Conservation (phyloP, 1,140 invertebrate genomes). For the Magallana ariakensis region DNA sequence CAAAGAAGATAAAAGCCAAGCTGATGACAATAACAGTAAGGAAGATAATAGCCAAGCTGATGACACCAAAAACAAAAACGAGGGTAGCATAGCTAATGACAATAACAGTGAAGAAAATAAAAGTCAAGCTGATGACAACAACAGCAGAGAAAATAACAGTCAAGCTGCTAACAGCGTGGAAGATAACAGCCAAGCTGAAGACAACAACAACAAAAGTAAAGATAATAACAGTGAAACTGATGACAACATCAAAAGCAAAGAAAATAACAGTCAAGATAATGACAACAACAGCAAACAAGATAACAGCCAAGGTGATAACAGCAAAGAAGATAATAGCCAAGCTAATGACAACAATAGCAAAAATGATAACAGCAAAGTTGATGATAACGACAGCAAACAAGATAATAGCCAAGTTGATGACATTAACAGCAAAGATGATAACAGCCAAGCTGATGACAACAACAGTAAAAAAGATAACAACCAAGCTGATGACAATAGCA, state of each 20-base stretch:
- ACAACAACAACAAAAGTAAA: slow-evolving; percentile 1
- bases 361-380: background rate
- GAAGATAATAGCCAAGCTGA: background rate
- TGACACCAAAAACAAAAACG: background rate
- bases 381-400: background rate
- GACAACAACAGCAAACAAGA: too few species aligned
- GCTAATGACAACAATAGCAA: background rate
- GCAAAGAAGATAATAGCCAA: background rate
- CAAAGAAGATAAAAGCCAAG: background rate
- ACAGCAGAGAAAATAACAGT: background rate
- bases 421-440: background rate
- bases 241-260: background rate
- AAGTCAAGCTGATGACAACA: background rate
- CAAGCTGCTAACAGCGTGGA: background rate
- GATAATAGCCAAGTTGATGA: background rate
- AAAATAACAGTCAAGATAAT: too few species aligned
- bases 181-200: background rate
- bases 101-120: background rate
- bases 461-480: too few species aligned
- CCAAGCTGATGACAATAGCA: too few species aligned
- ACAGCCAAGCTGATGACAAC: background rate
- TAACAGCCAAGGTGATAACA: too few species aligned
- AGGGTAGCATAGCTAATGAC: background rate
- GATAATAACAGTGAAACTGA: background rate
- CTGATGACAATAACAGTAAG: background rate